These are phyloP conservation scores for Platysternon megacephalum DNA, from an alignment of 2,113 vertebrate species.

Conservation along the genomic window DNA sequence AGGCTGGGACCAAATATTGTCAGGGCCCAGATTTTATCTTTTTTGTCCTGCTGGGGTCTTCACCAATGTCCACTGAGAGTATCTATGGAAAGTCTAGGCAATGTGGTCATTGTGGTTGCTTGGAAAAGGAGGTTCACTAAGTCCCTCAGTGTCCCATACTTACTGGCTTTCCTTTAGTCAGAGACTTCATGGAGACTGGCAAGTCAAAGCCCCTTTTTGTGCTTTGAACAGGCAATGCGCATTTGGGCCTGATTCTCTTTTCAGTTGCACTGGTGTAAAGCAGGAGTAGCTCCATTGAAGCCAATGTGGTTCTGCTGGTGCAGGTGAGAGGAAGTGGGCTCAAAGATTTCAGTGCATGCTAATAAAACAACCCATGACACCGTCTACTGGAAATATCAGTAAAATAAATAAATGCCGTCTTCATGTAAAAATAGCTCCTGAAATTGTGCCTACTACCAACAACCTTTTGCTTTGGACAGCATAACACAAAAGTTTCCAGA, in stretches of 20 bases:
- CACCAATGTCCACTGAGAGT: not conserved
- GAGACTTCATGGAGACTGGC: not conserved
- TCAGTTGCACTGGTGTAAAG: not conserved
- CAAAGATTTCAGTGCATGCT: not conserved
- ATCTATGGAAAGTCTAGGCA: not conserved
- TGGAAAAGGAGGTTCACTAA: not conserved
- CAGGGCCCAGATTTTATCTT: not conserved
- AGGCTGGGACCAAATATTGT: not conserved
- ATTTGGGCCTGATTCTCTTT: not conserved
- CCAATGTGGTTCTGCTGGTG: not conserved
- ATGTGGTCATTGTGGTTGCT: not conserved
- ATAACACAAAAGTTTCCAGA: not conserved
- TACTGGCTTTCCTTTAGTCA: not conserved
- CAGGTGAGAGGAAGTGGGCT: not conserved
- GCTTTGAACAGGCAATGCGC: not conserved
- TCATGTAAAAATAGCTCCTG: not conserved
- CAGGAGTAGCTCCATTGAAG: not conserved
- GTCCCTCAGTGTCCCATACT: not conserved
- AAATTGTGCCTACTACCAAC: not conserved
- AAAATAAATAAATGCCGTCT: not conserved
- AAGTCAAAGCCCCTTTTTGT: not conserved
- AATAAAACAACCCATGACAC: not conserved
- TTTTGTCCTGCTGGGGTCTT: not conserved
- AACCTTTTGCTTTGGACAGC: not conserved
- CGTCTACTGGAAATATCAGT: not conserved